These are phyloP conservation scores for Rhizoglyphus robini DNA, from an alignment of 1,140 invertebrate species.

Conservation along the genomic window DNA sequence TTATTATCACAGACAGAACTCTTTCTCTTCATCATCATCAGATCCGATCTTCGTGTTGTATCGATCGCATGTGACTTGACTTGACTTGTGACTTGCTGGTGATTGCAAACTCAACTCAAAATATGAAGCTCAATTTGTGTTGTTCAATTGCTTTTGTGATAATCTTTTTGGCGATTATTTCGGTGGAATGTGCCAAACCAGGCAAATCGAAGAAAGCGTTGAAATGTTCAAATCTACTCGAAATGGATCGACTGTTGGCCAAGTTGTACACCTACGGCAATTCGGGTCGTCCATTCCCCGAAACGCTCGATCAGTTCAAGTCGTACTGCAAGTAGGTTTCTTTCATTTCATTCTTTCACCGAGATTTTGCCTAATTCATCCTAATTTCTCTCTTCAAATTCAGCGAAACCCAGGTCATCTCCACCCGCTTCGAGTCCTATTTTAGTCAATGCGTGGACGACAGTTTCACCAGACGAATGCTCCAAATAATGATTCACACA, in stretches of 20 bases:
- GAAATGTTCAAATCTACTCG: not conserved
- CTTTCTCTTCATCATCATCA: too few species aligned
- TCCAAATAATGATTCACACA: not conserved
- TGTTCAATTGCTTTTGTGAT: too few species aligned
- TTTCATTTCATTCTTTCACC: not conserved
- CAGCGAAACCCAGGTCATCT: not conserved
- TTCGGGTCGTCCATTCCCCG: not conserved
- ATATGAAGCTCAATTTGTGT: too few species aligned
- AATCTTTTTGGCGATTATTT: too few species aligned
- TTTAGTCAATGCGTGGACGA: not conserved
- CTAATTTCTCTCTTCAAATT: not conserved
- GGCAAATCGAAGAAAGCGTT: not conserved
- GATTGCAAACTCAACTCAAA: too few species aligned
- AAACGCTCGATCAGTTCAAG: not conserved
- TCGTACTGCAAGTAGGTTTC: not conserved
- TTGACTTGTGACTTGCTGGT: too few species aligned
- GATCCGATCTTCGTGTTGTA: too few species aligned
- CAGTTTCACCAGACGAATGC: not conserved
- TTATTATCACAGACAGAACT: too few species aligned
- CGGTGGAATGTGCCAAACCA: too few species aligned
- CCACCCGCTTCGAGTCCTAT: not conserved
- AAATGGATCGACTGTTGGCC: not conserved
- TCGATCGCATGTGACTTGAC: too few species aligned
- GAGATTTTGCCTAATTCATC: not conserved
- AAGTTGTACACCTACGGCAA: constrained; percentile 1